A percentile compares a stretch with the other conserved stretches of the same genome.
phyloP scores from a whole-genome alignment of 2,888 invertebrate genomes.

The Aplocera efformata region DNA sequence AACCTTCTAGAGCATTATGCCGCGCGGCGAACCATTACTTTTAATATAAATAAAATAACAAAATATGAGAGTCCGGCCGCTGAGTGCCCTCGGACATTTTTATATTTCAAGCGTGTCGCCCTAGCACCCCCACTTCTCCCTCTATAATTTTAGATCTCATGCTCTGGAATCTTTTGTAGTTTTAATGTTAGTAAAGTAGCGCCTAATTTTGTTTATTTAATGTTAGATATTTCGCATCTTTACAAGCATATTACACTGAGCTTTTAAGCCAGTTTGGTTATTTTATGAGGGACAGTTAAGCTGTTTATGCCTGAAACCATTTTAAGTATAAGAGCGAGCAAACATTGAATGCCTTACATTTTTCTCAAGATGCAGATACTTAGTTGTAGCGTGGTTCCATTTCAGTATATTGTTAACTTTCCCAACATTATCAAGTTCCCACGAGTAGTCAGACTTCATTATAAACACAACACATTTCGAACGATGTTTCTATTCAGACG shows the following conservation, averaged over 20 bases:
- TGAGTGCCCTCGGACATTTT: conserved; percentile 77
- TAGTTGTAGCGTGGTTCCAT: too few species aligned
- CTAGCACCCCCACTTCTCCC: conserved; percentile 34
- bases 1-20: conserved; percentile 74
- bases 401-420: conserved; percentile 1
- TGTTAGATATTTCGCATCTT: neutral
- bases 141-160: conserved; percentile 37
- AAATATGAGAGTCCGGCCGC: conserved; percentile 80
- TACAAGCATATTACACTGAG: neutral
- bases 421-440: conserved; percentile 12
- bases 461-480: conserved; percentile 15
- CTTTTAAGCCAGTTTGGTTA: neutral
- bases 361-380: too few species aligned
- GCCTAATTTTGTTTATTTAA: conserved; percentile 21
- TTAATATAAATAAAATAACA: conserved; percentile 81
- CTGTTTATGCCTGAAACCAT: too few species aligned
- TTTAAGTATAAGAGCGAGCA: too few species aligned
- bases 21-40: conserved; percentile 75
- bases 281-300: too few species aligned
- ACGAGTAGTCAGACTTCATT: conserved; percentile 12
- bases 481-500: conserved; percentile 15
- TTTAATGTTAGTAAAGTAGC: conserved; percentile 29
- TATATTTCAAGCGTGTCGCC: conserved; percentile 62
- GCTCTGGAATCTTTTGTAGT: conserved; percentile 31
- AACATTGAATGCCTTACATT: too few species aligned